Base-by-base conservation (phyloP, 1,140 invertebrate species). In the Drosophila carrolli region DNA sequence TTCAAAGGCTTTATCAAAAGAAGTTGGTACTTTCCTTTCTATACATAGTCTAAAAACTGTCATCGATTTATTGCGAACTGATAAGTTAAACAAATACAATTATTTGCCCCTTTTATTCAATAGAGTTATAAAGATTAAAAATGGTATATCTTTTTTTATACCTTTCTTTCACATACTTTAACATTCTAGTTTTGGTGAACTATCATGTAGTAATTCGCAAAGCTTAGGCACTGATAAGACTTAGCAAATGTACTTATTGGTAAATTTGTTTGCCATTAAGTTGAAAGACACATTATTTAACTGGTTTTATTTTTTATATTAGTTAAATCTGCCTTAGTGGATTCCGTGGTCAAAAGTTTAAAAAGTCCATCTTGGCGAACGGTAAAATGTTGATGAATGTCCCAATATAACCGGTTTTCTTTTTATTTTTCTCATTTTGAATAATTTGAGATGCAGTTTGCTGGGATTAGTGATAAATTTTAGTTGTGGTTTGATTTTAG, bases 341-440 rank as follows among this genome's bases (percentile, higher is more conserved):
- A 0, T 19, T 29, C 16, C 35, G 40, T 66, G 51, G 29, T 19
- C 57, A 0, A 44, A 66, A 67, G 44, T 58, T 58, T 19, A 32
- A 43, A 16, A 50, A 13, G 41, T 56, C 19, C 54, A 29, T 50
- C 50, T 27, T 27, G 14, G 16, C 23, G 47, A 83, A 75, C 66
- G 57, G 59, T 81, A 78, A 74, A 54, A 54, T 59, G 29, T 23
- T 57, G 48, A 54, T 43, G 41, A 54, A 74, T 74, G 66, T 78
- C 63, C 62, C 68, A 63, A 67, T 51, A 57, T 4, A 88, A 86
- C 83, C 79, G 84, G 83, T 88, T 86, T 71, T 8, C n/a, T 27
- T 46, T 66, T 29, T 9, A n/a, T 57, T 58, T 43, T 47, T 55
- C 35, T 32, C 14, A 27, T 47, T 46, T 50, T 67, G 9, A 29